Conservation (phyloP, 2,113 vertebrate genomes). For the Sarotherodon lohbergeri region DNA sequence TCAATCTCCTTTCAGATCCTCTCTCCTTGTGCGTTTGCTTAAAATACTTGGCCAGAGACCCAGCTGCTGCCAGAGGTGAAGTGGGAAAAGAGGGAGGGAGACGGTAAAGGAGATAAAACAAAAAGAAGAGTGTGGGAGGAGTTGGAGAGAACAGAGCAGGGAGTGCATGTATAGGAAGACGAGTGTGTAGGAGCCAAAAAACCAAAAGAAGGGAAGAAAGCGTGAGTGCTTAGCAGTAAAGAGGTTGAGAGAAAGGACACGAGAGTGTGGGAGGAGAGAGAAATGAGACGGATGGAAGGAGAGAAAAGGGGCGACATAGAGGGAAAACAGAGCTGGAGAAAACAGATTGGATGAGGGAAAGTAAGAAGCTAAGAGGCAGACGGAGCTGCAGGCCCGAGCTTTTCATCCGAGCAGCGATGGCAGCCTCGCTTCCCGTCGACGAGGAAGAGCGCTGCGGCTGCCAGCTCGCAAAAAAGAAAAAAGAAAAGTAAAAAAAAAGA, state of each 20-base stretch:
- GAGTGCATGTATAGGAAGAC: constrained; percentile 11
- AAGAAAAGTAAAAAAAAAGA: background rate
- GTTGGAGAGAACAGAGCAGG: background rate
- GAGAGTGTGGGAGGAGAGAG: constrained; percentile 7
- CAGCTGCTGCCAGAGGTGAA: constrained; percentile 16
- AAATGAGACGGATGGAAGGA: background rate
- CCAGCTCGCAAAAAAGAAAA: background rate
- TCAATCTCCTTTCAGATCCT: background rate
- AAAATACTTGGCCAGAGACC: background rate
- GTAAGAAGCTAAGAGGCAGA: background rate
- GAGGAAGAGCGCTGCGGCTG: constrained; percentile 14
- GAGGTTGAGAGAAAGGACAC: background rate
- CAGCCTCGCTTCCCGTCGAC: background rate
- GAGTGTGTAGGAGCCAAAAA: constrained; percentile 1
- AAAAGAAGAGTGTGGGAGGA: constrained; percentile 9
- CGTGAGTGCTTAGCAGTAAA: background rate
- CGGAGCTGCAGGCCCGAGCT: constrained; percentile 14
- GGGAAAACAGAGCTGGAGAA: background rate
- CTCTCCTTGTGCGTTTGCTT: background rate
- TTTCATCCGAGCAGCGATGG: background rate
- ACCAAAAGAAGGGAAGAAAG: background rate
- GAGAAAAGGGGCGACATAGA: background rate
- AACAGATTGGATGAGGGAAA: background rate
- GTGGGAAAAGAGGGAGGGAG: background rate
- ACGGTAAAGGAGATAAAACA: constrained; percentile 1